phyloP scores from a whole-genome alignment of 23 tunicate species.

The Ascidia mentula region DNA sequence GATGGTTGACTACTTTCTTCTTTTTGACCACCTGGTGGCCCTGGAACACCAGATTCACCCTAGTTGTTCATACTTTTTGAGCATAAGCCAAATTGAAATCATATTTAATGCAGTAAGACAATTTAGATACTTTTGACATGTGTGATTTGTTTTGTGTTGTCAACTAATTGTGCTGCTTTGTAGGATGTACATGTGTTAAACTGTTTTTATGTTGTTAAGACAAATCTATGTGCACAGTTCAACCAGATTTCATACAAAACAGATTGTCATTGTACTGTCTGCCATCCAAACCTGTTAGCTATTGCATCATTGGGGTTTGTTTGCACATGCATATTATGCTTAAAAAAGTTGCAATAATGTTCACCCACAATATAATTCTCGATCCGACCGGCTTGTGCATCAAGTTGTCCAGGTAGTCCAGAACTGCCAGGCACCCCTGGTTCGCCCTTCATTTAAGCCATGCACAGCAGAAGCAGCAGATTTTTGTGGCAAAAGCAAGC shows the following conservation, averaged over 20 bases:
- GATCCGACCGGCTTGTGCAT: constrained; percentile 27
- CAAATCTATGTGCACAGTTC: background rate
- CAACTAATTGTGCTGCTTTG: no score
- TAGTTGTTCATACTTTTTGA: background rate
- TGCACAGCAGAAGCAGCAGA: constrained; percentile 29
- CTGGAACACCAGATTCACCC: constrained; percentile 57
- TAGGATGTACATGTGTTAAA: no score
- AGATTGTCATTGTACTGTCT: background rate
- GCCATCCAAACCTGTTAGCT: background rate
- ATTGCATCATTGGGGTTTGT: background rate
- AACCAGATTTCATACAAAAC: no score
- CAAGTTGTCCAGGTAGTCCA: constrained; percentile 17
- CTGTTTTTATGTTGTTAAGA: background rate
- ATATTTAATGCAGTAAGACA: no score
- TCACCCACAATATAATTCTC: constrained; percentile 29
- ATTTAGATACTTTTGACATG: no score
- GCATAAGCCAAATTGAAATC: no score
- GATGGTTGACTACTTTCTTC: constrained; percentile 40
- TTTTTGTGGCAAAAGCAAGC: background rate
- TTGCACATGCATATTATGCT: constrained; percentile 6
- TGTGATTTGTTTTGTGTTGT: no score
- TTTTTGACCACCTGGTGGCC: constrained; percentile 50
- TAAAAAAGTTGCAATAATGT: background rate
- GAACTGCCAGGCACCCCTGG: constrained; percentile 26
- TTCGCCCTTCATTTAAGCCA: constrained; percentile 33